phyloP scores from a whole-genome alignment of 2,113 vertebrate genomes.

The Stercorarius parasiticus region DNA sequence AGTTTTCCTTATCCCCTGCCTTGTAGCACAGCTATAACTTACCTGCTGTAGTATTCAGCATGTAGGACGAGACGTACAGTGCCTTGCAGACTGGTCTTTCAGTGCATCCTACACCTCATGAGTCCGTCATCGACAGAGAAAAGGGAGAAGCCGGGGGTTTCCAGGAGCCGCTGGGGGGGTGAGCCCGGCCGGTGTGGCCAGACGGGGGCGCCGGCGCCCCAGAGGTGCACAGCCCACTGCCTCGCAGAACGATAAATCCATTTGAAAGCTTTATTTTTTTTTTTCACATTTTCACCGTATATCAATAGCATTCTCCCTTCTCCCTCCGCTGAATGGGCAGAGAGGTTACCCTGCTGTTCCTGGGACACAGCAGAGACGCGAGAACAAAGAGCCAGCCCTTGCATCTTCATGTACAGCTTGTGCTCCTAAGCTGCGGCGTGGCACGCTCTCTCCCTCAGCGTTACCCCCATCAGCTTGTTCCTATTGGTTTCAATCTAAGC shows the following conservation, averaged over 20 bases:
- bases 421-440: not conserved
- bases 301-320: not conserved
- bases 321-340: not conserved
- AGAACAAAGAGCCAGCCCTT: not conserved
- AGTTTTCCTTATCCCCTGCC: rapidly evolving
- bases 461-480: not conserved
- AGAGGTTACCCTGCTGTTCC: not conserved
- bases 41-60: not conserved
- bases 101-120: rapidly evolving
- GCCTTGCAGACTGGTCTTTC: too few species aligned
- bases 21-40: not conserved
- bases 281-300: rapidly evolving
- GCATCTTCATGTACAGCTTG: not conserved
- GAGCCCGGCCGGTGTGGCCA: not conserved
- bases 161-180: rapidly evolving
- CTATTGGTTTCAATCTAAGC: not conserved
- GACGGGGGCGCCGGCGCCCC: not conserved
- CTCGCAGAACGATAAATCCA: rapidly evolving
- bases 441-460: not conserved
- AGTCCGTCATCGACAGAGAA: rapidly evolving
- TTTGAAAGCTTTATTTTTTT: not conserved
- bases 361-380: not conserved
- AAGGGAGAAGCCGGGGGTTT: not conserved
- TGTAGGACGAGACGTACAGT: rapidly evolving
- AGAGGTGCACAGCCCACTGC: rapidly evolving